Base-by-base conservation (phyloP, 1,140 invertebrate genomes). In the Zaprionus capensis region DNA sequence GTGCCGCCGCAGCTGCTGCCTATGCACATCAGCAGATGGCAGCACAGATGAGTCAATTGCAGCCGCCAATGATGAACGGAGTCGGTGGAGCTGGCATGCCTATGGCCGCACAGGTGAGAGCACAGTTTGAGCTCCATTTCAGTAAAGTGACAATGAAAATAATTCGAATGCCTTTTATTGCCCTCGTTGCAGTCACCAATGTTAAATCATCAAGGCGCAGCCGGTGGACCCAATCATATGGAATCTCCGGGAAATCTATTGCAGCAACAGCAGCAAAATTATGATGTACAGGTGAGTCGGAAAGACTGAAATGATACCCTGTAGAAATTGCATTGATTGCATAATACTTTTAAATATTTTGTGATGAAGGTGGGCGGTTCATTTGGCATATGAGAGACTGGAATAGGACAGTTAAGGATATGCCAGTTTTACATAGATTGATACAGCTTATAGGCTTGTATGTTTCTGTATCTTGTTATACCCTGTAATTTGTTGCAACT, bases 251-350 rank as follows among this genome's bases (percentile, higher is more conserved):
- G 88, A 57, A 93, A 92, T 88, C 77, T 93, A 22, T 78, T 93
- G 74, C 92, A 76, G 74, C 92, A 93, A 63, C 92, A 92, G 51
- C 92, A 82, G 53, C 88, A 91, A 78, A 93, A 91, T 85, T 93
- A 80, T 84, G 92, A 93, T 92, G 92, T 93, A 90, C 92, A 93
- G 92, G 92, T 93, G 64, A 92, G 91, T 87, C 58, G 15, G 15
- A n/a, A n/a, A 0, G 41, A 44, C 20, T 20, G 4, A 4, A 4
- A 12, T 34, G 11, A 51, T 51, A 51, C 46, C 20, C 20, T 51
- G 17, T 51, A 51, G 15, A 41, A 41, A 5, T 41, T n/a, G 0
- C 2, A 41, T n/a, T 14, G 38, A 41, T 41, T 38, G 11, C 11
- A 14, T n/a, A 2, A 41, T 15, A 2, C 4, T 41, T 5, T 41